Evolutionary conservation across 2,888 invertebrate genomes (phyloP).

Genomic region (Ypsolopha sequella): DNA sequence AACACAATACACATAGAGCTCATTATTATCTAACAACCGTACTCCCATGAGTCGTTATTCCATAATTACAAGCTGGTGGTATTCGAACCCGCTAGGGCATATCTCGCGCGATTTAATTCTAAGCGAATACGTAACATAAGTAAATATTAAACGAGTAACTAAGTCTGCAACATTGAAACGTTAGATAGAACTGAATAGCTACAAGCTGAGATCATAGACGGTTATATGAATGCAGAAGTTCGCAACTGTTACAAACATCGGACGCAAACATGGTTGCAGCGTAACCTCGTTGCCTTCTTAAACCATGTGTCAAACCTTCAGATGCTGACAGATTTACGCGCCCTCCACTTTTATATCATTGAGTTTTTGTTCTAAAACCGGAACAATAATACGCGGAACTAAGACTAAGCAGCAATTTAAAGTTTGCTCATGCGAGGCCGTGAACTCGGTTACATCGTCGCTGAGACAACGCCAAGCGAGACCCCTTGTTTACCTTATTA

Average conservation of each 20-base stretch:
- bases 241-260: background rate
- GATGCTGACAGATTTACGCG: too few relatives aligned
- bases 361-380: conserved; percentile 13
- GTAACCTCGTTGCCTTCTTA: conserved; percentile 4
- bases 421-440: conserved; percentile 19
- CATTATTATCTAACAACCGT: conserved; percentile 34
- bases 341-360: too few relatives aligned
- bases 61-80: conserved; percentile 33
- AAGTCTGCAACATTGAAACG: conserved; percentile 18
- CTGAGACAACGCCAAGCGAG: conserved; percentile 20
- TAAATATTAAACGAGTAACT: conserved; percentile 1
- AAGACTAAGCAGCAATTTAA: conserved; percentile 6
- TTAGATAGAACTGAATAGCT: conserved; percentile 29
- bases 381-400: conserved; percentile 23
- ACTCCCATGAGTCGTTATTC: conserved; percentile 34
- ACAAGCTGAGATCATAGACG: conserved; percentile 47
- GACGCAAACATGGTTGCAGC: background rate
- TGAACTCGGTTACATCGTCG: conserved; percentile 27
- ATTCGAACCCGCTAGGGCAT: conserved; percentile 28
- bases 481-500: conserved; percentile 14
- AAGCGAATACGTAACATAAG: conserved; percentile 13
- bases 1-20: conserved; percentile 42
- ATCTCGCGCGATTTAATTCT: conserved; percentile 31
- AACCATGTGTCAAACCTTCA: too few relatives aligned
- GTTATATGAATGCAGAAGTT: conserved; percentile 17